Evolutionary conservation across 2,113 vertebrate species (phyloP).

Genomic region (Phaethornis superciliosus): DNA sequence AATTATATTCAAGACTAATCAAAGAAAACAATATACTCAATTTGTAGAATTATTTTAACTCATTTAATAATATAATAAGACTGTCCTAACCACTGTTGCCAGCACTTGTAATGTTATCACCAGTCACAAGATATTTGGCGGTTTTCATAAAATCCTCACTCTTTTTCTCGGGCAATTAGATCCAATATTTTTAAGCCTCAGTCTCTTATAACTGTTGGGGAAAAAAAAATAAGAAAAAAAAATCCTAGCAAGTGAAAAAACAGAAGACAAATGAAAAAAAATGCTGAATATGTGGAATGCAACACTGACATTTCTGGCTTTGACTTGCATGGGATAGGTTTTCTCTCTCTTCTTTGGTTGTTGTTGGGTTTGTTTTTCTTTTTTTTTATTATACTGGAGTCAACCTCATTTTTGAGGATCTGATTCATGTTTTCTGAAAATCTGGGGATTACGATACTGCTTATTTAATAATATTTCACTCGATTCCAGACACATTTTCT

Average conservation of each 20-base stretch:
- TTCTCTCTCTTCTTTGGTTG: too few relatives aligned
- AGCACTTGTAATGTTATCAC: neutral
- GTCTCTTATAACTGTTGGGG: neutral
- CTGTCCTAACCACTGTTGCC: neutral
- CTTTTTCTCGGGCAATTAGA: neutral
- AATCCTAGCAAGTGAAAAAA: neutral
- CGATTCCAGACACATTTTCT: neutral
- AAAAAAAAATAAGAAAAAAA: constrained; percentile 15
- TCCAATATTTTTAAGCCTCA: neutral
- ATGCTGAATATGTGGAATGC: neutral
- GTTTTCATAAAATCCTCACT: constrained; percentile 3
- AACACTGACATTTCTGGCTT: neutral
- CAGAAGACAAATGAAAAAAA: neutral
- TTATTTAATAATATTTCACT: neutral
- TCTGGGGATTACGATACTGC: fast-evolving
- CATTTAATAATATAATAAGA: neutral
- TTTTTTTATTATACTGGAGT: neutral
- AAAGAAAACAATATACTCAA: neutral
- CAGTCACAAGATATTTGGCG: neutral
- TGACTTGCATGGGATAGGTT: neutral
- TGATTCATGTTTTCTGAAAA: neutral
- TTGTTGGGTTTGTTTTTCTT: too few relatives aligned
- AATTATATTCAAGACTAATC: neutral
- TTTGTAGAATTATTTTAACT: neutral
- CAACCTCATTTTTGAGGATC: neutral